Evolutionary conservation across 2,888 invertebrate genomes (phyloP), one percentile per base, ranked within the genome.

Genomic region (Bursaphelenchus okinawaensis): DNA sequence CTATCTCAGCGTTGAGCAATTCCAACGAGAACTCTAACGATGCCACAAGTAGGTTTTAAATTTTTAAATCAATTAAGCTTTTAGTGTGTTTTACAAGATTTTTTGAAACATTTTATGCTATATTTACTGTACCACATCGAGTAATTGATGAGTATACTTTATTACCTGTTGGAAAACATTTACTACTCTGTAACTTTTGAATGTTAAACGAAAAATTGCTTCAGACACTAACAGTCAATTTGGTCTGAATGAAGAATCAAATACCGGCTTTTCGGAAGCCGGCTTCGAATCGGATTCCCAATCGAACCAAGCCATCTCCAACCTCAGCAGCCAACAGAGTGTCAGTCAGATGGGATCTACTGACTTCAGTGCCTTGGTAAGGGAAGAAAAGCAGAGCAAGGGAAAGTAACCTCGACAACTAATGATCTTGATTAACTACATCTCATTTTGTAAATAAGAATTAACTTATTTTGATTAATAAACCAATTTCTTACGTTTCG

Each of bases 231-330:
- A 62, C 55, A 62, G 55, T 51, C 55, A 55, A 3, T 63, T 40
- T 12, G 59, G 31, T 16, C 66, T 74, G 52, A 74, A 78, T 65
- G 80, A 80, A 55, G 80, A 80, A 59, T 80, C 80, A 40, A 80
- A 80, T 63, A 71, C 74, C 26, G 77, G 71, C n/a, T 80, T 81
- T 63, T 80, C 80, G 16, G 78, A 79, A 68, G 54, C 31, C 57
- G 74, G 70, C 8, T 78, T 77, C 56, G 80, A 80, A 63, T 73
- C 72, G 58, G 80, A 80, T 61, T 40, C 40, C 3, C 40, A 40
- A n/a, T 80, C 79, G 16, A 79, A 79, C 65, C 76, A 75, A 63
- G 64, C 71, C 27, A 67, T 62, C 3, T 74, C 66, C n/a, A 72
- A 72, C n/a, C 55, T 40, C 24, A 31, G 58, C n/a, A 56, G 61